Evolutionary conservation across 2,113 vertebrate species (phyloP), one percentile per base, ranked within the genome.

Genomic region (Sceloporus tristichus): DNA sequence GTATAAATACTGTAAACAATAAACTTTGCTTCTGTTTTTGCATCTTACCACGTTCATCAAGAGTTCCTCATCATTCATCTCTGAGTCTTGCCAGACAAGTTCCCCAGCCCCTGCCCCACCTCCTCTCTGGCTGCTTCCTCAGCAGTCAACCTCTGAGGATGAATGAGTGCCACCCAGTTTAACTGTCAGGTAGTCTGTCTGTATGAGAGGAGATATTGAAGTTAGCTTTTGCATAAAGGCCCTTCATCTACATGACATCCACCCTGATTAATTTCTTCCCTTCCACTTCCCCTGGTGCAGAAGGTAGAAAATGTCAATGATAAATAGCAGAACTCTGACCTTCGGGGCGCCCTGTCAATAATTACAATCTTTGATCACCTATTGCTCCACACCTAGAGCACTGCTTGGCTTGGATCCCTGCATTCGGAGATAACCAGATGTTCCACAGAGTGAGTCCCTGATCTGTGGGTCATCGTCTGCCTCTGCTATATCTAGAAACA

Each of bases 241-340:
- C 11, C 88, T 19, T 83, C 79, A 82, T 90, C 88, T 79, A 34
- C 79, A 86, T 83, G 34, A 25, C 16, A 71, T 53, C 62, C 14
- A 1, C 8, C 53, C 80, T 89, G 88, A 86, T 89, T 89, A 89
- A 89, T 86, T 89, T 82, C 79, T 68, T 11, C 71, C 38, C 29
- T 2, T 16, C 13, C 8, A 7, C 42, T 23, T 84, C 73, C 62
- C 74, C 16, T 29, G 1, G 62, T 3, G 65, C 25, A 78, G 79
- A 85, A 86, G 88, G 74, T 2, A 34, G 73, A 71, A 71, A 71
- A 78, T 34, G 80, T 73, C 79, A 53, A 10, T 86, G 21, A 86
- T 90, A 68, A 90, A 90, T 86, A 77, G 74, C 73, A 62, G 75
- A 29, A n/a, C 75, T 71, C 53, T 90, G 88, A 86, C 88, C 88